A percentile compares a stretch with the other conserved stretches of the same genome.
Conservation (phyloP, 2,888 invertebrate genomes). For the Ormyrus labotus region DNA sequence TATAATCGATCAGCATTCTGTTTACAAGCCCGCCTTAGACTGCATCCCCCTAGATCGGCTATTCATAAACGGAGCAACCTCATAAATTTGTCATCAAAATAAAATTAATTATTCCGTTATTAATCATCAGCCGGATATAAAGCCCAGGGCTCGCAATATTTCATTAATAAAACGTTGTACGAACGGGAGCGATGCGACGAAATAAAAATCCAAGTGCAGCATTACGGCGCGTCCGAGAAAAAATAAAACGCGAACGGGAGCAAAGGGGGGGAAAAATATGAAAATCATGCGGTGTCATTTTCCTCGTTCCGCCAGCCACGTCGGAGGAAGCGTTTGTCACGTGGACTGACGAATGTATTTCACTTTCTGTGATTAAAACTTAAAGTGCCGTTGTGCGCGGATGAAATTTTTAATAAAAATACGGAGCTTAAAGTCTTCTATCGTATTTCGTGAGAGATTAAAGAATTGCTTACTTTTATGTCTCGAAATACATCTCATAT, state of each 20-base stretch:
- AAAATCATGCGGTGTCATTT: constrained; percentile 21
- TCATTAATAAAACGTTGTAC: constrained; percentile 46
- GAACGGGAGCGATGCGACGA: neutral
- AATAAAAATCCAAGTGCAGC: constrained; percentile 30
- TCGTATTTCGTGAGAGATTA: no score
- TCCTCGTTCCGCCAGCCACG: no score
- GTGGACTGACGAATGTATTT: neutral
- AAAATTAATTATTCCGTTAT: constrained; percentile 51
- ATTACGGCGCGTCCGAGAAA: neutral
- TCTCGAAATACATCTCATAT: no score
- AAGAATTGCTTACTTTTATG: no score
- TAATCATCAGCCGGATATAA: constrained; percentile 32
- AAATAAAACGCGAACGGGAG: neutral
- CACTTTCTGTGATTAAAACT: neutral
- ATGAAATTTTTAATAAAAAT: no score
- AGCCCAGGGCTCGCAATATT: constrained; percentile 20
- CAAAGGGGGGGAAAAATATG: neutral
- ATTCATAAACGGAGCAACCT: constrained; percentile 18
- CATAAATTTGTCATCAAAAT: constrained; percentile 50
- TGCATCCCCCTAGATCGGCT: constrained; percentile 14
- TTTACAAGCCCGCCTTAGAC: constrained; percentile 9
- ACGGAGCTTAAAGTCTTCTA: no score
- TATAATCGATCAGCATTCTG: constrained; percentile 30
- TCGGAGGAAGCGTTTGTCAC: neutral
- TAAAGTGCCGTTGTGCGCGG: no score